Conservation (phyloP, 2,888 invertebrate genomes). For the Resseliella maxima region DNA sequence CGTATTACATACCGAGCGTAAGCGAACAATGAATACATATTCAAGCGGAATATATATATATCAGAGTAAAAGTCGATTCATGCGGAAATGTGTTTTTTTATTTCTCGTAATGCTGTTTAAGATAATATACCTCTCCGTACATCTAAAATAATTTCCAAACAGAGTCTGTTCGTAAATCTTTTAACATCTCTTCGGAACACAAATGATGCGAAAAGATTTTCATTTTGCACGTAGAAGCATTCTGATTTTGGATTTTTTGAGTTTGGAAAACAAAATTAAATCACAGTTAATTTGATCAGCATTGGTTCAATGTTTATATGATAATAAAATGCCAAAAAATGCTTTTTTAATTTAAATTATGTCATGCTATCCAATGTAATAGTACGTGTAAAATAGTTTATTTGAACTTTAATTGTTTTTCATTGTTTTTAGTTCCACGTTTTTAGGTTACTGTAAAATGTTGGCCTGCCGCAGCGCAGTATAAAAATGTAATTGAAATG, state of each 20-base stretch:
- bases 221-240: no score
- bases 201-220: no score
- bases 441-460: constrained; percentile 55
- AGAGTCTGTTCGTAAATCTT: no score
- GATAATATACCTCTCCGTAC: not conserved
- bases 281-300: no score
- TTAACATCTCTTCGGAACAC: no score
- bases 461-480: not conserved
- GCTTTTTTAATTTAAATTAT: no score
- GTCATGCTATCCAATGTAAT: constrained; percentile 18
- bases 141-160: not conserved
- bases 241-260: no score
- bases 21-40: constrained; percentile 10
- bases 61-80: constrained; percentile 53
- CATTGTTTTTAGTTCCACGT: not conserved
- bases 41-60: not conserved
- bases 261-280: no score
- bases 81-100: constrained; percentile 53
- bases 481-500: constrained; percentile 53
- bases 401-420: constrained; percentile 55
- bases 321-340: no score
- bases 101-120: not conserved
- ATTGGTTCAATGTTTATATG: no score
- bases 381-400: constrained; percentile 39
- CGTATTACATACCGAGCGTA: not conserved